Percentiles rank a stretch among this genome's conserved stretches.
Conservation (phyloP, 2,113 vertebrate species). For the Saguinus imperator region DNA sequence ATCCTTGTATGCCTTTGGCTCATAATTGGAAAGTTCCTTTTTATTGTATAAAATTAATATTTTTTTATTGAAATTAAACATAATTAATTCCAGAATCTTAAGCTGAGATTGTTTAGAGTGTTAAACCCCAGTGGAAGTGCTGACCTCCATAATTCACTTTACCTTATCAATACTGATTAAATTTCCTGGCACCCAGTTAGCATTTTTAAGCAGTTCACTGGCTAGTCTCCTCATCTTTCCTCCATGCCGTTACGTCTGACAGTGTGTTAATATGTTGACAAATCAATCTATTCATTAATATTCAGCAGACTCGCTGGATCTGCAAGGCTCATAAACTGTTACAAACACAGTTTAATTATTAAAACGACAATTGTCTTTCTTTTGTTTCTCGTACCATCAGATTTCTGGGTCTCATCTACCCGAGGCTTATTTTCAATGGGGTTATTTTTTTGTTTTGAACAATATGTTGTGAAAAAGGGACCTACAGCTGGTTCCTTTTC, state of each 20-base stretch:
- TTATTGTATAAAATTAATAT: background rate
- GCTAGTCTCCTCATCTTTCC: conserved; percentile 1
- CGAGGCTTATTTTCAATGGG: conserved; percentile 70
- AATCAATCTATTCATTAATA: conserved; percentile 78
- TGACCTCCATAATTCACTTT: conserved; percentile 27
- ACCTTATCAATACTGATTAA: background rate
- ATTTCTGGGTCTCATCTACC: conserved; percentile 67
- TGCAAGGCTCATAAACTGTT: conserved; percentile 68
- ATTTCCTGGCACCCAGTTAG: background rate
- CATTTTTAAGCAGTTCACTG: conserved; percentile 34
- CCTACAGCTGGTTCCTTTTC: conserved; percentile 76
- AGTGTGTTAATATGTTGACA: conserved; percentile 77
- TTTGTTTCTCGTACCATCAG: conserved; percentile 68
- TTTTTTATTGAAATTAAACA: background rate
- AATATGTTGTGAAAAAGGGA: conserved; percentile 67
- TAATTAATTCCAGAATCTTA: conserved; percentile 3
- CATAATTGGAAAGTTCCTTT: background rate
- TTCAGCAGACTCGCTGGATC: conserved; percentile 69
- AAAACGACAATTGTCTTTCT: conserved; percentile 75
- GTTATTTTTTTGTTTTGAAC: conserved; percentile 77
- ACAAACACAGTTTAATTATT: conserved; percentile 79
- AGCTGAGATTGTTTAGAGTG: conserved; percentile 20
- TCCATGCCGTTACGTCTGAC: conserved; percentile 59
- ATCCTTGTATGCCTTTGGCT: background rate
- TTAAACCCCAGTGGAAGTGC: background rate